Percentiles rank a stretch among this genome's conserved stretches.
These are phyloP conservation scores for Phocides pigmalion DNA, from an alignment of 1,140 invertebrate species.

Conservation along the genomic window DNA sequence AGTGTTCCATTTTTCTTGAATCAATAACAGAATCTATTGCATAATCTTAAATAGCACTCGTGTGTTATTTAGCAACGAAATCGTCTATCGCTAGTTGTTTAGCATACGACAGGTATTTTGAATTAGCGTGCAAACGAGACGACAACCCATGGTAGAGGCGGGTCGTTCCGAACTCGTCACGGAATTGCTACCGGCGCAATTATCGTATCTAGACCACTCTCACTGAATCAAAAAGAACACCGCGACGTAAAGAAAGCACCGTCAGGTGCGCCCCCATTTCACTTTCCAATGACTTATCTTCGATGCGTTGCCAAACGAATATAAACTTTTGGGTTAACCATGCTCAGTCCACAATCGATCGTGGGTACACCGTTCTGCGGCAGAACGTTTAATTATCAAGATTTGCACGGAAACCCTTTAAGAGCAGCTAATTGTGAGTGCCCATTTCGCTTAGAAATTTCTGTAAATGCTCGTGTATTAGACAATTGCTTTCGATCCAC, in stretches of 20 bases:
- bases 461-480: slow-evolving; percentile 48
- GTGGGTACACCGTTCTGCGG: slow-evolving; percentile 34
- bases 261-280: slow-evolving; percentile 80
- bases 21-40: not conserved
- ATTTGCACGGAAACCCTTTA: slow-evolving; percentile 77
- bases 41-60: not conserved
- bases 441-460: slow-evolving; percentile 60
- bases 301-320: slow-evolving; percentile 41
- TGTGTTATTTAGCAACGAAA: not conserved
- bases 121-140: slow-evolving; percentile 29
- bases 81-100: slow-evolving; percentile 1
- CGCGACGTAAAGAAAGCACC: slow-evolving; percentile 77
- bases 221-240: slow-evolving; percentile 81
- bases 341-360: slow-evolving; percentile 39
- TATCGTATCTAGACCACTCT: slow-evolving; percentile 81
- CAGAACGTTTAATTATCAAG: slow-evolving; percentile 73
- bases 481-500: slow-evolving; percentile 40
- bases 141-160: slow-evolving; percentile 40
- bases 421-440: slow-evolving; percentile 69
- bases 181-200: slow-evolving; percentile 76
- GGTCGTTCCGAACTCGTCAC: slow-evolving; percentile 61
- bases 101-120: slow-evolving; percentile 16
- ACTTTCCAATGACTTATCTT: slow-evolving; percentile 79
- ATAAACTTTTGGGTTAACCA: slow-evolving; percentile 37
- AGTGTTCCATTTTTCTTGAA: no score